phyloP scores from a whole-genome alignment of 1,140 invertebrate genomes.

The Potamilus streckersoni region DNA sequence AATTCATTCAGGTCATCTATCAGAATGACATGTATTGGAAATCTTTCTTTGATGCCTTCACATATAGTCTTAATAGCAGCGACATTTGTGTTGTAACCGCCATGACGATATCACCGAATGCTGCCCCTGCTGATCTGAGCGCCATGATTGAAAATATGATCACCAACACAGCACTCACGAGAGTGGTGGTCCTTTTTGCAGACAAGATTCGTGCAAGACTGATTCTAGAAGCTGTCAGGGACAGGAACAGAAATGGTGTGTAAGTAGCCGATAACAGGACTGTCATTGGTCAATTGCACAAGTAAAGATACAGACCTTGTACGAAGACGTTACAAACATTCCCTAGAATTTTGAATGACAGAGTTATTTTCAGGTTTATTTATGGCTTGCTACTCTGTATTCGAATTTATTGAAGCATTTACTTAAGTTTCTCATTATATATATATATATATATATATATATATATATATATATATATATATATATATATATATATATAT shows the following conservation, averaged over 20 bases:
- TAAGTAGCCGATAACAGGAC: conserved; percentile 4
- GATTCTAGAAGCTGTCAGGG: conserved; percentile 9
- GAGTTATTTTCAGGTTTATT: too few species aligned
- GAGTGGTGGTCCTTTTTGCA: conserved; percentile 28
- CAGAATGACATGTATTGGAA: conserved; percentile 39
- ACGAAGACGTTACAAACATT: too few species aligned
- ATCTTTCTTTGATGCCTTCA: conserved; percentile 39
- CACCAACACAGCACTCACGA: neutral
- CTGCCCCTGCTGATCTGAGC: conserved; percentile 3
- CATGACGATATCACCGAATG: conserved; percentile 8
- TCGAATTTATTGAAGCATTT: too few species aligned
- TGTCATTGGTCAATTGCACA: too few species aligned
- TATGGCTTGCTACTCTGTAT: too few species aligned
- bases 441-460: too few species aligned
- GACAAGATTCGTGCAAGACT: conserved; percentile 16
- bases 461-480: too few species aligned
- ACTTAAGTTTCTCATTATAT: too few species aligned
- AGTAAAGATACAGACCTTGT: too few species aligned
- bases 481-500: too few species aligned
- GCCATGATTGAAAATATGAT: conserved; percentile 16
- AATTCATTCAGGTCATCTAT: conserved; percentile 42
- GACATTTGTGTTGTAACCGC: conserved; percentile 39
- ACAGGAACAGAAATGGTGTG: neutral
- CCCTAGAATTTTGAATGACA: too few species aligned
- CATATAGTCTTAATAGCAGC: conserved; percentile 21